phyloP scores from a whole-genome alignment of 2,797 vertebrate genomes.

The Melanotaenia boesemani region DNA sequence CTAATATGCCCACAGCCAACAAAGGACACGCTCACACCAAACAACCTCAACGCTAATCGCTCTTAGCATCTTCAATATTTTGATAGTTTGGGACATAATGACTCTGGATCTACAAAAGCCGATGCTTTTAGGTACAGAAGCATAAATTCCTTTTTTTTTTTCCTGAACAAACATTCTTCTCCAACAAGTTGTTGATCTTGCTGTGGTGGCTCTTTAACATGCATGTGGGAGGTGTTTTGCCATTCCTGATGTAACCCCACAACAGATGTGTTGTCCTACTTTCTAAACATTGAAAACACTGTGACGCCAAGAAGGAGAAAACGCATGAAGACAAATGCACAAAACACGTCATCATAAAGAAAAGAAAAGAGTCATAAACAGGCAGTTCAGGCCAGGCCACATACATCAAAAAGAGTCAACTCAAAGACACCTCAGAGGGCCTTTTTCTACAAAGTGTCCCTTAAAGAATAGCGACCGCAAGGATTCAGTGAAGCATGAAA shows the following conservation, averaged over 20 bases:
- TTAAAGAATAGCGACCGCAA: neutral
- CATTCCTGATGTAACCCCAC: slow-evolving; percentile 40
- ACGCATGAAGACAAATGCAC: neutral
- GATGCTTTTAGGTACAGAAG: neutral
- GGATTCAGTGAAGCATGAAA: neutral
- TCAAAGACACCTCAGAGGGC: neutral
- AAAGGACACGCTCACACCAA: slow-evolving; percentile 58
- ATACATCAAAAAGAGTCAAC: neutral
- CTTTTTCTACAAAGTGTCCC: neutral
- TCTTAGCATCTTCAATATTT: slow-evolving; percentile 65
- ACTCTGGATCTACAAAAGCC: slow-evolving; percentile 9
- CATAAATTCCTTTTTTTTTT: neutral
- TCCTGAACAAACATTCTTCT: slow-evolving; percentile 3
- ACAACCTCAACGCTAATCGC: slow-evolving; percentile 50
- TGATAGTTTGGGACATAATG: slow-evolving; percentile 39
- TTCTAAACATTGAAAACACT: slow-evolving; percentile 53
- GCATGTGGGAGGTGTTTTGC: slow-evolving; percentile 30
- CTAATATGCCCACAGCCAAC: slow-evolving; percentile 74
- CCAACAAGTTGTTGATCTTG: neutral
- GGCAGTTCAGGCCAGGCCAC: neutral
- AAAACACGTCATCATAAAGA: neutral
- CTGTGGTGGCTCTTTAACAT: slow-evolving; percentile 11
- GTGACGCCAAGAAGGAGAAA: slow-evolving; percentile 37
- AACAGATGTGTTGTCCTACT: slow-evolving; percentile 60
- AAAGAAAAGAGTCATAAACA: neutral